Conservation (phyloP, 2,888 invertebrate species). For the Cephus pulcher region DNA sequence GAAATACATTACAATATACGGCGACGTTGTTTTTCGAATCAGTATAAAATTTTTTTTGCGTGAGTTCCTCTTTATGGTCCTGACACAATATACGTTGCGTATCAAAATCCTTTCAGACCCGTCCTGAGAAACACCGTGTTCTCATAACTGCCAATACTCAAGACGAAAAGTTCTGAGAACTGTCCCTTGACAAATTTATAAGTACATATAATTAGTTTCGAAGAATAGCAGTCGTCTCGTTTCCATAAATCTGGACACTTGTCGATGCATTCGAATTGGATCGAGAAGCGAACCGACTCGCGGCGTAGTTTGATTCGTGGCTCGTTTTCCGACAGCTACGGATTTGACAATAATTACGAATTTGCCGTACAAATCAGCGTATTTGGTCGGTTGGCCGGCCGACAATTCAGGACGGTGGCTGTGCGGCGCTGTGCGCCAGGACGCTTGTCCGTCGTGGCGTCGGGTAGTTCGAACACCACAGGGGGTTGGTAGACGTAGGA, state of each 20-base stretch:
- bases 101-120: too few species aligned
- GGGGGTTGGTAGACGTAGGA: neutral
- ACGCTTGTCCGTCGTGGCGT: conserved; percentile 1
- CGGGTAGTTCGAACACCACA: neutral
- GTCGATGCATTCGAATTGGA: neutral
- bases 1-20: too few species aligned
- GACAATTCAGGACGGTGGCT: conserved; percentile 47
- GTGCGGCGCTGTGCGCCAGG: conserved; percentile 25
- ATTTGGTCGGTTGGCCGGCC: conserved; percentile 33
- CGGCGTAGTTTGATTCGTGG: neutral
- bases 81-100: too few species aligned
- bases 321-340: conserved; percentile 29
- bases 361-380: conserved; percentile 49
- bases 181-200: too few species aligned
- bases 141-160: too few species aligned
- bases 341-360: conserved; percentile 54
- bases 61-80: too few species aligned
- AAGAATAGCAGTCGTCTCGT: neutral
- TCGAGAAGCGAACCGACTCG: neutral
- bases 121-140: too few species aligned
- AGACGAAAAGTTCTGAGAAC: too few species aligned
- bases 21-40: too few species aligned
- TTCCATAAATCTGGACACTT: neutral
- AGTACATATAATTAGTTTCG: neutral
- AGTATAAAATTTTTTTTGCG: too few species aligned